Evolutionary conservation across 1,140 invertebrate species (phyloP), one percentile per base, ranked within the genome.

Genomic region (Microplitis demolitor): DNA sequence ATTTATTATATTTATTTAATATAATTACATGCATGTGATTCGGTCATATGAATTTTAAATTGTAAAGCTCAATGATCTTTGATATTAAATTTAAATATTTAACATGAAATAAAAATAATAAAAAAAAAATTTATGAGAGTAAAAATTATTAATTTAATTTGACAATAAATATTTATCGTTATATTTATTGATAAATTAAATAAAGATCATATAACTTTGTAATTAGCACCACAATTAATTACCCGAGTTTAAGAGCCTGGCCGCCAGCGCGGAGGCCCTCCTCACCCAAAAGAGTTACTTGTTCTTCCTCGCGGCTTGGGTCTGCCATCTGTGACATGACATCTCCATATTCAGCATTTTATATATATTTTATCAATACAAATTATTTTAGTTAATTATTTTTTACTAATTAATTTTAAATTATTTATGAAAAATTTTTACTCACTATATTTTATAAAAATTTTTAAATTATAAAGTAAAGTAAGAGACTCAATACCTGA

Each of bases 191-290:
- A 62, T 62, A 39, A 62, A 45, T 16, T 8, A 51, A 8, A 51
- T 33, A 54, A 37, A 69, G 63, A 77, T 84, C 78, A 78, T 84
- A 82, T 76, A 79, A 74, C 72, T 35, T 68, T 68, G 68, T 77
- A 77, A 82, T 75, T 74, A 84, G 81, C 81, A 79, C 82, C 80
- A 82, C 81, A 80, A 81, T 86, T 89, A 89, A 88, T 93, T 93
- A 96, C 95, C 94, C 96, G 86, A 98, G 90, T 90, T 97, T 97
- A 87, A 98, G 93, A 87, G 95, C 94, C 90, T 96, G 96, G 87
- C 96, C 96, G 87, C 95, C 94, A 84, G 95, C 92, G 85, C 95
- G 92, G 79, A 96, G 91, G 82, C 94, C 95, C 89, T 98, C 96
- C 89, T 98, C 97, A 83, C 96, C 96, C 81, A 98, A 91, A 80